Evolutionary conservation across 2,113 vertebrate species (phyloP).

Genomic region (Alces alces): DNA sequence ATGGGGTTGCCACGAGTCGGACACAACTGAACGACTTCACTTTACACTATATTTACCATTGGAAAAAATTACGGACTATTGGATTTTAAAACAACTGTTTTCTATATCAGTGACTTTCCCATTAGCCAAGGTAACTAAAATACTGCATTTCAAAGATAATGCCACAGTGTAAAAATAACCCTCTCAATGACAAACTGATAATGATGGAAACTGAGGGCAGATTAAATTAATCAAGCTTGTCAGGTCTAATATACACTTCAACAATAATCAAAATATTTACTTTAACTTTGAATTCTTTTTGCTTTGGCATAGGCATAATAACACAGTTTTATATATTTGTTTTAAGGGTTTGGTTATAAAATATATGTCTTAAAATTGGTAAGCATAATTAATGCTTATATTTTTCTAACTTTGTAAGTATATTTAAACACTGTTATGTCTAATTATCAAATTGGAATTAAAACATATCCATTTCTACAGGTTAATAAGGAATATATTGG

Average conservation of each 20-base stretch:
- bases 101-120: not conserved
- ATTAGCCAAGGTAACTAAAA: not conserved
- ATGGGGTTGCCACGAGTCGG: rapidly evolving
- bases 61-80: not conserved
- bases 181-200: not conserved
- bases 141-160: not conserved
- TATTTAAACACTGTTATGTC: not conserved
- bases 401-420: not conserved
- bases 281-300: not conserved
- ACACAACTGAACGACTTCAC: not conserved
- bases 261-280: not conserved
- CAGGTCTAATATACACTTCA: not conserved
- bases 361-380: not conserved
- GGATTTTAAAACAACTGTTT: not conserved
- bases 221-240: not conserved
- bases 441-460: not conserved
- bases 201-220: not conserved
- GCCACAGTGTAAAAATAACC: not conserved
- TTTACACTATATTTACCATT: not conserved
- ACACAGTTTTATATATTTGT: not conserved
- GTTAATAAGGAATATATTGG: not conserved
- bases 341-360: not conserved
- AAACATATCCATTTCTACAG: not conserved
- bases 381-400: not conserved
- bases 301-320: not conserved